A percentile compares a stretch with the other conserved stretches of the same genome.
These are phyloP conservation scores for Gallirallus australis DNA, from an alignment of 2,797 vertebrate genomes.

Conservation along the genomic window DNA sequence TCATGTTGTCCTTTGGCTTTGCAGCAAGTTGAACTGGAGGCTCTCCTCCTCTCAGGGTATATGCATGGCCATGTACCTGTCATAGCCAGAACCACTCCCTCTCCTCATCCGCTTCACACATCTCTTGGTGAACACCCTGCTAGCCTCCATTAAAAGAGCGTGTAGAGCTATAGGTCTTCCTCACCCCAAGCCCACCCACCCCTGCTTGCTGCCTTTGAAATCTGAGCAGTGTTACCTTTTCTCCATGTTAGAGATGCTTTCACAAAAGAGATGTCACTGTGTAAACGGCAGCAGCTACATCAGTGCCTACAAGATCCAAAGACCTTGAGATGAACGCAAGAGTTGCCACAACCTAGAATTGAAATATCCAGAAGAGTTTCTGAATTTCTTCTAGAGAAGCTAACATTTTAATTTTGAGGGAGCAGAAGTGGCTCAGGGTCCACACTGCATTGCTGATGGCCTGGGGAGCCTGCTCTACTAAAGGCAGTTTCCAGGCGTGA, in stretches of 20 bases:
- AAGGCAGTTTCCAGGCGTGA: neutral
- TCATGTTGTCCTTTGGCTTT: neutral
- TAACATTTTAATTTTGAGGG: neutral
- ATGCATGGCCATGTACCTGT: accelerated
- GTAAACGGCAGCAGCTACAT: neutral
- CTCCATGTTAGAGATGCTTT: neutral
- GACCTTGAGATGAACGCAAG: neutral
- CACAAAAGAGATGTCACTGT: neutral
- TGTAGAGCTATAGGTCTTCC: accelerated
- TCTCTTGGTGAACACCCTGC: neutral
- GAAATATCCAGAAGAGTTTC: neutral
- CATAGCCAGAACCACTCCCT: neutral
- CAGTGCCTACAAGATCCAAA: neutral
- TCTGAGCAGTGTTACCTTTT: neutral
- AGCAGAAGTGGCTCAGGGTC: neutral
- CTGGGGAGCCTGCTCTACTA: neutral
- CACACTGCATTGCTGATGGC: neutral
- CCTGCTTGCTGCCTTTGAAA: neutral
- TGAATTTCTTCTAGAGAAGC: neutral
- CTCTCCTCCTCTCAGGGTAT: neutral
- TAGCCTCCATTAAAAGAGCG: neutral
- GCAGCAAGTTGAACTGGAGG: accelerated
- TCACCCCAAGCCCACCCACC: neutral
- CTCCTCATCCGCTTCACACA: neutral
- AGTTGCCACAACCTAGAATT: neutral